Conservation (phyloP, 2,113 vertebrate species). For the Otis tarda region DNA sequence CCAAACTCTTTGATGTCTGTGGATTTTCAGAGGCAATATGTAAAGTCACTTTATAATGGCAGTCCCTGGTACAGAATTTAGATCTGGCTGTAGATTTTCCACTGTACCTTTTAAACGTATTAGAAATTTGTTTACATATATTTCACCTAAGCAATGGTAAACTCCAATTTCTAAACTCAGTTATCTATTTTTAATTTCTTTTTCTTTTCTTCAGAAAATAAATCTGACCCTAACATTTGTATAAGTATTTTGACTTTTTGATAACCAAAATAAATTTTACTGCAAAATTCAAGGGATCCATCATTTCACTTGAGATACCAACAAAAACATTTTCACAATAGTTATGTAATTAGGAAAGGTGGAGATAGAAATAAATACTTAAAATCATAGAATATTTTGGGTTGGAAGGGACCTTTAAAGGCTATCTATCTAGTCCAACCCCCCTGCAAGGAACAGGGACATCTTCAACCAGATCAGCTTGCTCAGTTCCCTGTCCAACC, state of each 20-base stretch:
- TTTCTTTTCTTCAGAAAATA: background rate
- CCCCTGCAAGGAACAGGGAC: no score
- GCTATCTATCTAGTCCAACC: no score
- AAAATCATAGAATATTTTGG: no score
- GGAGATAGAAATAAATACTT: background rate
- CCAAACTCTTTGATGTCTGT: background rate
- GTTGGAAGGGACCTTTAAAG: no score
- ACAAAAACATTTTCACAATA: background rate
- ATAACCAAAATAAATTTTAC: background rate
- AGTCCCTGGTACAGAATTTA: background rate
- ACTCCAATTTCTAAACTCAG: background rate
- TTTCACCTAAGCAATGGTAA: background rate
- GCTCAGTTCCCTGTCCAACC: no score
- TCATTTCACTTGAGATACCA: background rate
- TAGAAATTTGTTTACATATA: background rate
- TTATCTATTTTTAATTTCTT: background rate
- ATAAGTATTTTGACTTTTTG: background rate
- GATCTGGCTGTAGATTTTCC: background rate
- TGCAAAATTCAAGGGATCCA: background rate
- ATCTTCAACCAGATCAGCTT: no score
- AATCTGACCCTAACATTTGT: background rate
- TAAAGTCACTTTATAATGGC: background rate
- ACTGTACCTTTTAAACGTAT: background rate
- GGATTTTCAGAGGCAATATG: background rate
- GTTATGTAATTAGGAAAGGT: background rate